These are phyloP conservation scores for Recurvirostra avosetta DNA, from an alignment of 2,113 vertebrate species.

Conservation along the genomic window DNA sequence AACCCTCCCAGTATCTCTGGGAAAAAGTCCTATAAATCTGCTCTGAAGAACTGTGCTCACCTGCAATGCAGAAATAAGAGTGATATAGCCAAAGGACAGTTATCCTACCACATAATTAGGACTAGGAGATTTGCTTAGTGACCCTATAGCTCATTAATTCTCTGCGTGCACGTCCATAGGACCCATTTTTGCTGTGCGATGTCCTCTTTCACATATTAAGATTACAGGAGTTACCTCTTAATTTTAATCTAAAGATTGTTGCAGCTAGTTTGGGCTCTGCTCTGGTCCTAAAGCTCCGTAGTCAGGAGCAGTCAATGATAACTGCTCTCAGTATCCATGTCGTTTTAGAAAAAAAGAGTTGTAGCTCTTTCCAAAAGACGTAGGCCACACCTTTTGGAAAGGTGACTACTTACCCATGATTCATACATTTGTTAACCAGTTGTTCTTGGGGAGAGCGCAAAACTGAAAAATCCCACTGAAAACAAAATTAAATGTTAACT, in stretches of 20 bases:
- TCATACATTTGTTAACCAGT: neutral
- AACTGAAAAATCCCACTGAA: neutral
- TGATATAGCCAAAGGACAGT: neutral
- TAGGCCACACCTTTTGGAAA: neutral
- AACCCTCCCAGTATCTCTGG: neutral
- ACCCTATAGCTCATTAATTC: neutral
- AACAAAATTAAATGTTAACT: neutral
- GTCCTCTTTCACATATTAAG: neutral
- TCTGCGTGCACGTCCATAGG: accelerated
- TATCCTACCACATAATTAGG: neutral
- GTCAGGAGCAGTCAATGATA: neutral
- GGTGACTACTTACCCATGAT: neutral
- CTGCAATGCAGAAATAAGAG: neutral
- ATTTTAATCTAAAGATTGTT: neutral
- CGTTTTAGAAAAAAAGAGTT: accelerated
- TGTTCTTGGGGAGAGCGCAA: neutral
- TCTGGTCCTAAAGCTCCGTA: neutral
- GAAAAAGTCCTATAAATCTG: neutral
- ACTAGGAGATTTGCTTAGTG: neutral
- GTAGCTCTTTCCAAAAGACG: neutral
- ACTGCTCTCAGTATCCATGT: neutral
- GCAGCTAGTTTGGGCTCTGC: neutral
- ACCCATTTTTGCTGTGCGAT: neutral
- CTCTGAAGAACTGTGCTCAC: neutral
- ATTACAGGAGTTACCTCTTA: neutral